Conservation (phyloP, 2,797 vertebrate species). For the Sphenopsis melanotis region DNA sequence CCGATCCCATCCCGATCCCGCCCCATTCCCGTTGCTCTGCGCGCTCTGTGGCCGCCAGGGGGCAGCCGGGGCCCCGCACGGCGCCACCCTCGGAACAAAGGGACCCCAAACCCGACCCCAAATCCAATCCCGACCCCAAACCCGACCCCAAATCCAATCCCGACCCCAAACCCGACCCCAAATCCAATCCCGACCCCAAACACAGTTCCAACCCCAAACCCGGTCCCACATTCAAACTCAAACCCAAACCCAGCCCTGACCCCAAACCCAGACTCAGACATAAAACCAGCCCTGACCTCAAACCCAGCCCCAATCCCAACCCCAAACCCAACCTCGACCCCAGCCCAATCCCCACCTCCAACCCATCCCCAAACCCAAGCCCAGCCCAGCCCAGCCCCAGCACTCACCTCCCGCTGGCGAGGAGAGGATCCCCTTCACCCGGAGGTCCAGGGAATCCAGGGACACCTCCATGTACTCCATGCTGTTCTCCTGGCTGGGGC, state of each 20-base stretch:
- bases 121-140: no score
- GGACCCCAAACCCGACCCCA: background rate
- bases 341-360: accelerated
- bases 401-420: constrained; percentile 81
- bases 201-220: background rate
- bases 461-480: constrained; percentile 83
- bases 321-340: background rate
- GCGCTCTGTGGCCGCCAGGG: constrained; percentile 9
- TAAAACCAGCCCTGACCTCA: no score
- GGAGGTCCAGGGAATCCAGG: constrained; percentile 80
- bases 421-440: constrained; percentile 75
- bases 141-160: accelerated
- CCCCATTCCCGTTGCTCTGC: background rate
- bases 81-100: background rate
- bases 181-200: background rate
- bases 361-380: accelerated
- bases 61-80: background rate
- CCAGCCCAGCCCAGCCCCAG: background rate
- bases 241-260: no score
- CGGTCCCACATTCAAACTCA: background rate
- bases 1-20: background rate
- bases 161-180: background rate
- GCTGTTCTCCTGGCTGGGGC: constrained; percentile 68
- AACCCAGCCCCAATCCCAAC: accelerated
- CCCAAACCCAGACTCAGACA: no score